These are phyloP conservation scores for Acrocephalus scirpaceus DNA, from an alignment of 2,797 vertebrate genomes.

Conservation along the genomic window DNA sequence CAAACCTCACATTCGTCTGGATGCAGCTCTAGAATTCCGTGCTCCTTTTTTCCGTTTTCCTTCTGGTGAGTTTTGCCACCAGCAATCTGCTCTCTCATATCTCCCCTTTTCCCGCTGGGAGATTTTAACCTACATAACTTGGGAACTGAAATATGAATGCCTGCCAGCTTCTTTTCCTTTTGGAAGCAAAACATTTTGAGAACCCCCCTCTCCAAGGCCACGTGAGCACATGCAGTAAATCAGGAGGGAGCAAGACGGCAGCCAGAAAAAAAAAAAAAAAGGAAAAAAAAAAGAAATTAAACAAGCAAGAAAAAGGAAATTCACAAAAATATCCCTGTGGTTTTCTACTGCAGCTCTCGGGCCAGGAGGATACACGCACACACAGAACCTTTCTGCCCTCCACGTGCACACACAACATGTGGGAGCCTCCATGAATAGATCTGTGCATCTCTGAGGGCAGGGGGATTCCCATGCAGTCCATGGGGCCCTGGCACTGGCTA, in stretches of 20 bases:
- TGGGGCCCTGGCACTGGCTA: background rate
- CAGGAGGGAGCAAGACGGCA: constrained; percentile 6
- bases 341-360: constrained; percentile 40
- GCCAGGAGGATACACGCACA: background rate
- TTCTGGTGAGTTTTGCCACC: background rate
- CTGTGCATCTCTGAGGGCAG: background rate
- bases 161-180: constrained; percentile 64
- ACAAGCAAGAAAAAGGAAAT: background rate
- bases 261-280: background rate
- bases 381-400: background rate
- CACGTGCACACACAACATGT: fast-evolving
- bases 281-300: background rate
- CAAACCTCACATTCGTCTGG: background rate
- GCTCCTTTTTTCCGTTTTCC: constrained; percentile 30
- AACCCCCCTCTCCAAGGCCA: constrained; percentile 71
- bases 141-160: constrained; percentile 62
- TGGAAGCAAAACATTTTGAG: constrained; percentile 71
- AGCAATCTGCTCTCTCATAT: constrained; percentile 66
- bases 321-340: background rate
- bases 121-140: constrained; percentile 70
- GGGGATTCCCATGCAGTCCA: fast-evolving
- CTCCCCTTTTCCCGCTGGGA: constrained; percentile 69
- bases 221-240: constrained; percentile 70
- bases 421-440: background rate
- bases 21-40: background rate